phyloP scores from a whole-genome alignment of 2,797 vertebrate genomes.

The Sus cebifrons region DNA sequence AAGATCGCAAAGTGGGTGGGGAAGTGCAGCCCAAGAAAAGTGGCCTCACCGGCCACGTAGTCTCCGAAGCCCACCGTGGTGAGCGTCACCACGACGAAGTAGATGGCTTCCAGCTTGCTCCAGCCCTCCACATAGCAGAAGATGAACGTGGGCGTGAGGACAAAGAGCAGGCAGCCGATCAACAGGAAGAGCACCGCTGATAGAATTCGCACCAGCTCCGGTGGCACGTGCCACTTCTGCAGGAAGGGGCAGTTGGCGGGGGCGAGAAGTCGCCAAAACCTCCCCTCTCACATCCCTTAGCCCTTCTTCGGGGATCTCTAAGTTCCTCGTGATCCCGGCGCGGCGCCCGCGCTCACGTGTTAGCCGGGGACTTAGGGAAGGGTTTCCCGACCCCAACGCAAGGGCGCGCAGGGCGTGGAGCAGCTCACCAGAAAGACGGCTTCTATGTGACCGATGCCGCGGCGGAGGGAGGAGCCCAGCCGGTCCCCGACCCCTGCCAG shows the following conservation, averaged over 20 bases:
- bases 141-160: constrained; percentile 94
- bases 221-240: constrained; percentile 94
- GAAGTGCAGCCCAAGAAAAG: neutral
- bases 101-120: constrained; percentile 94
- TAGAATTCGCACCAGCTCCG: constrained; percentile 93
- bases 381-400: neutral
- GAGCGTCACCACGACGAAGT: constrained; percentile 96
- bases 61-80: constrained; percentile 97
- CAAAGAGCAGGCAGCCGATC: constrained; percentile 95
- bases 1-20: neutral
- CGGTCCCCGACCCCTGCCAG: constrained; percentile 96
- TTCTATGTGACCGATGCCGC: constrained; percentile 95
- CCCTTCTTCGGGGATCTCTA: neutral
- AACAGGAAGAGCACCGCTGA: constrained; percentile 96
- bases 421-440: constrained; percentile 94
- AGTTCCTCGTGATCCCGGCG: neutral
- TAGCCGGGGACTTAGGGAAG: neutral
- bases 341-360: neutral
- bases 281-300: neutral
- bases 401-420: neutral
- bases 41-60: constrained; percentile 94
- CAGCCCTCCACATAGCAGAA: constrained; percentile 95
- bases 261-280: neutral
- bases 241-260: neutral
- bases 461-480: constrained; percentile 94